Conservation (phyloP, 2,797 vertebrate genomes). For the Pangasius larnaudii region DNA sequence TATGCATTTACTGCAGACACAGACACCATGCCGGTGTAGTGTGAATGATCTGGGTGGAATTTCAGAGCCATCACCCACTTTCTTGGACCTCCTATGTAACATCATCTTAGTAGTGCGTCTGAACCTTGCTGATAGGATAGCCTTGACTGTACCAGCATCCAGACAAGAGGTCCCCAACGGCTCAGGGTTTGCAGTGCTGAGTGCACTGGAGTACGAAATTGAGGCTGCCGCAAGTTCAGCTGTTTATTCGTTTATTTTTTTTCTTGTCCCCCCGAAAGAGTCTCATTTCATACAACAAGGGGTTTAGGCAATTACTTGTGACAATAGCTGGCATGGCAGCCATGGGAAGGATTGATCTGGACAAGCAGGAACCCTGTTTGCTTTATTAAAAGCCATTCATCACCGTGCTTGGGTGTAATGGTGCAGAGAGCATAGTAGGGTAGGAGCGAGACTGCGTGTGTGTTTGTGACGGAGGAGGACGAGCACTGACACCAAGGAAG, state of each 20-base stretch:
- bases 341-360: slow-evolving; percentile 58
- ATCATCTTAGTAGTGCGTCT: background rate
- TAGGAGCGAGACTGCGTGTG: background rate
- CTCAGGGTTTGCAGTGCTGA: slow-evolving; percentile 38
- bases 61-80: background rate
- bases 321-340: slow-evolving; percentile 61
- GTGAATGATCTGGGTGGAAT: background rate
- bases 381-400: slow-evolving; percentile 66
- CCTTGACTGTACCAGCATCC: slow-evolving; percentile 25
- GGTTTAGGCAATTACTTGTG: slow-evolving; percentile 59
- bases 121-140: slow-evolving; percentile 13
- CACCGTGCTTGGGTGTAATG: slow-evolving; percentile 56
- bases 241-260: slow-evolving; percentile 36
- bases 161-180: slow-evolving; percentile 37
- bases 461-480: slow-evolving; percentile 23
- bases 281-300: slow-evolving; percentile 57
- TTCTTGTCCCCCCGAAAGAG: slow-evolving; percentile 39
- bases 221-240: slow-evolving; percentile 54
- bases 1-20: background rate
- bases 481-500: slow-evolving; percentile 21
- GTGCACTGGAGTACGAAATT: slow-evolving; percentile 58
- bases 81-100: background rate
- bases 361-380: slow-evolving; percentile 60
- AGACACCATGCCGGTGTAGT: background rate
- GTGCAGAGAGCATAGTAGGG: slow-evolving; percentile 34